Evolutionary conservation across 1,140 invertebrate genomes (phyloP).

Genomic region (Chironomus striatipennis): DNA sequence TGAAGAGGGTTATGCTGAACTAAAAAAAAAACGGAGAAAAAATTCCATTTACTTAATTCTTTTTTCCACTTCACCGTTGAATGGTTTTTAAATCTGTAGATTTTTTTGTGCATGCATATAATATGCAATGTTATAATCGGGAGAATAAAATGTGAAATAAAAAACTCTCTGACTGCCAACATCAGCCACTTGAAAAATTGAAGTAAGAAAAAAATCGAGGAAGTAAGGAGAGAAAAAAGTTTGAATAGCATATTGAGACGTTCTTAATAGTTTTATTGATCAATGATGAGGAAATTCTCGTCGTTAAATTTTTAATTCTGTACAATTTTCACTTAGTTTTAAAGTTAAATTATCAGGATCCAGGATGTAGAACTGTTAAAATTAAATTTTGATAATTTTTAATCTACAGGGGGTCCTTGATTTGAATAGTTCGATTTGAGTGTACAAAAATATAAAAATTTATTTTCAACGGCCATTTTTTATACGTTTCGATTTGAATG

Average conservation of each 20-base stretch:
- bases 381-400: too few relatives aligned
- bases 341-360: too few relatives aligned
- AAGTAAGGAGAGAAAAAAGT: neutral
- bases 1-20: too few relatives aligned
- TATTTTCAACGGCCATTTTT: too few relatives aligned
- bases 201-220: neutral
- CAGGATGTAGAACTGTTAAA: too few relatives aligned
- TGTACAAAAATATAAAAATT: too few relatives aligned
- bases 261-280: neutral
- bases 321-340: neutral
- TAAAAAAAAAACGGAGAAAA: too few relatives aligned
- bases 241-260: neutral
- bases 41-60: constrained; percentile 13
- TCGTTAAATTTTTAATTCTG: neutral
- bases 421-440: too few relatives aligned
- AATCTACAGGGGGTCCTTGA: too few relatives aligned
- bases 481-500: too few relatives aligned
- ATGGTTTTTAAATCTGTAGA: neutral
- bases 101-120: neutral
- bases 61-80: constrained; percentile 12
- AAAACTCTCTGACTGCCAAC: neutral
- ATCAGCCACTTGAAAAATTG: neutral
- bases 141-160: too few relatives aligned
- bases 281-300: constrained; percentile 1
- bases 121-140: too few relatives aligned